Evolutionary conservation across 2,888 invertebrate species (phyloP), one percentile per base, ranked within the genome.

Genomic region (Subacronicta megacephala): DNA sequence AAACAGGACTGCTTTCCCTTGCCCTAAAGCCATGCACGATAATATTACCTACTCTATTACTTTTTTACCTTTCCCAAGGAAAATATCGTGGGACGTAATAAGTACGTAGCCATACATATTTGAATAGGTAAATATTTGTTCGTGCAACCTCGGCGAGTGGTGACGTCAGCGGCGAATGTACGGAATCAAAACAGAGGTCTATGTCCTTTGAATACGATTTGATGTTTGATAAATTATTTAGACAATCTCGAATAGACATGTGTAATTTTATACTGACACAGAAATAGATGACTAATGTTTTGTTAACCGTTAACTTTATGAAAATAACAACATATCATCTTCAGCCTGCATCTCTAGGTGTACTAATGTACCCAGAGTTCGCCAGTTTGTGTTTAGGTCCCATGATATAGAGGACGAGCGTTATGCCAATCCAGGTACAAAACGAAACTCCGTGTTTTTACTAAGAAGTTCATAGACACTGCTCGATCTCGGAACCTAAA

Each of bases 81-180:
- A 9, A 10, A 26, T 26, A 26, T n/a, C 29, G 1, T 31, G n/a
- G 5, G 6, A 31, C 1, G n/a, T 31, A 31, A 10, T 23, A 23
- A 18, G 23, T 26, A 26, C 23, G 23, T 45, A 45, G 16, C 42
- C 43, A 41, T 35, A 33, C 35, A 43, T 49, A 52, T 43, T 51
- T 57, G 35, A 47, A 55, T 58, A 62, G 36, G 50, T 62, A 56
- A 73, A 77, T 57, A 65, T 62, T 50, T 40, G 59, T 43, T 51
- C 20, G 36, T 35, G n/a, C 50, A 59, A 42, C 40, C 36, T 46
- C 40, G 45, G 29, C 26, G 20, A 18, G 17, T 18, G 26, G 15
- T 77, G 67, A 64, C 72, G 72, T 71, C 56, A 75, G 15, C n/a
- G 12, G 5, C 18, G 38, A 62, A 60, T 63, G 36, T 53, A 66